Evolutionary conservation across 2,797 vertebrate genomes (phyloP), one percentile per base, ranked within the genome.

Genomic region (Sardinella longiceps): DNA sequence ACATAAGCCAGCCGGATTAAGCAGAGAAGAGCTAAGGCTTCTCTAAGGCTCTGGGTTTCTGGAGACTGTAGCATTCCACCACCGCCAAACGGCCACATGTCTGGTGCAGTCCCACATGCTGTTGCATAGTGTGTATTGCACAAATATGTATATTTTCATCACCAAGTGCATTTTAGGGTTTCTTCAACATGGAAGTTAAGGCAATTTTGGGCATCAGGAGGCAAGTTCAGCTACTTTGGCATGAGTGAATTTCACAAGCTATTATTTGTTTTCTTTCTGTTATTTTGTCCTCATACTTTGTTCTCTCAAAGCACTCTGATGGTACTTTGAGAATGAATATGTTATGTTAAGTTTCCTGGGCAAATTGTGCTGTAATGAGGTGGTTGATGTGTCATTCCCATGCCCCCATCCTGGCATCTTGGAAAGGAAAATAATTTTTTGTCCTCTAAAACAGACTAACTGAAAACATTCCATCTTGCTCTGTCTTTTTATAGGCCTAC

Each of bases 401-500:
- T 48, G 46, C 46, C 46, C 46, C 56, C 56, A 60, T 25, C 9
- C 56, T 60, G 53, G n/a, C 18, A 56, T 56, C 53, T 20, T 56
- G 20, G 53, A 5, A 23, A 20, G 23, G 6, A 56, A 56, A 3
- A 5, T 5, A 56, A 23, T 58, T 58, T n/a, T 25, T 25, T 60
- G 56, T n/a, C 56, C n/a, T n/a, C 23, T 25, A 10, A 23, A 56
- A 56, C 53, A 56, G 18, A 56, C 18, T 51, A 15, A 51, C 2
- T 15, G 15, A 51, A 51, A 12, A 51, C 53, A 25, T 80, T 56
- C 81, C 86, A 86, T 86, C 85, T 89, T 88, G 85, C 87, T 84
- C 60, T 66, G 84, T 88, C 89, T 91, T 86, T 84, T 45, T 3
- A 45, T 3, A 45, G n/a, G n/a, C n/a, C n/a, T n/a, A n/a, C n/a